Percentiles rank a stretch among this genome's conserved stretches.
These are phyloP conservation scores for Papilio aristodemus DNA, from an alignment of 1,140 invertebrate species.

Conservation along the genomic window DNA sequence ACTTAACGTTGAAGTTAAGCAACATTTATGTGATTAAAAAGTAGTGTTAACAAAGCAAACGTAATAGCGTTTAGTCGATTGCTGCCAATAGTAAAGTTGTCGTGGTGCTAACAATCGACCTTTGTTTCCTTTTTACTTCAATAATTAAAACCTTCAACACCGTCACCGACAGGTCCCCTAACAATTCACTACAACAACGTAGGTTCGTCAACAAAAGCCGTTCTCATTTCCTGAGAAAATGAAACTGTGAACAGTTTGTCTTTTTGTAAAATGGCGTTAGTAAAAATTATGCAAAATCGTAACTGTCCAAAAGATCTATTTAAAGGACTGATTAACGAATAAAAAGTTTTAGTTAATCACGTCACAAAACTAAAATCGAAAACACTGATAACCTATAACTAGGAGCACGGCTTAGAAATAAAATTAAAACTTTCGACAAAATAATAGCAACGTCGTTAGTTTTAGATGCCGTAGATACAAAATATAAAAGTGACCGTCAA, in stretches of 20 bases:
- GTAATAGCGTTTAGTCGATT: background rate
- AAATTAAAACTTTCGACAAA: background rate
- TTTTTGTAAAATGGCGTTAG: too few species aligned
- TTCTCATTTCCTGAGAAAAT: background rate
- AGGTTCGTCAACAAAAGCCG: background rate
- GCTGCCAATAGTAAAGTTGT: background rate
- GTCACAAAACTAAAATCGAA: too few species aligned
- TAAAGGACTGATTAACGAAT: too few species aligned
- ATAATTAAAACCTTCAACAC: background rate
- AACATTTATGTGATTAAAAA: too few species aligned
- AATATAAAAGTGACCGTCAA: background rate
- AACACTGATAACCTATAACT: too few species aligned
- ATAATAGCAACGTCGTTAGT: background rate
- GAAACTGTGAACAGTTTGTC: background rate
- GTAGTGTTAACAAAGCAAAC: background rate
- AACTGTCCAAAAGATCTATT: too few species aligned
- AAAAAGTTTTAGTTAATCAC: too few species aligned
- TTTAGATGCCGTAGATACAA: background rate
- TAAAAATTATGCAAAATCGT: too few species aligned
- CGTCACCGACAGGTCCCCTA: background rate
- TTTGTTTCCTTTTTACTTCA: background rate
- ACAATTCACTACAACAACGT: background rate
- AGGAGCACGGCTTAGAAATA: too few species aligned
- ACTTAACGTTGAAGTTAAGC: too few species aligned
- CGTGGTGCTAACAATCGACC: slow-evolving; percentile 2